Evolutionary conservation across 2,888 invertebrate genomes (phyloP).

Genomic region (Panopea generosa): DNA sequence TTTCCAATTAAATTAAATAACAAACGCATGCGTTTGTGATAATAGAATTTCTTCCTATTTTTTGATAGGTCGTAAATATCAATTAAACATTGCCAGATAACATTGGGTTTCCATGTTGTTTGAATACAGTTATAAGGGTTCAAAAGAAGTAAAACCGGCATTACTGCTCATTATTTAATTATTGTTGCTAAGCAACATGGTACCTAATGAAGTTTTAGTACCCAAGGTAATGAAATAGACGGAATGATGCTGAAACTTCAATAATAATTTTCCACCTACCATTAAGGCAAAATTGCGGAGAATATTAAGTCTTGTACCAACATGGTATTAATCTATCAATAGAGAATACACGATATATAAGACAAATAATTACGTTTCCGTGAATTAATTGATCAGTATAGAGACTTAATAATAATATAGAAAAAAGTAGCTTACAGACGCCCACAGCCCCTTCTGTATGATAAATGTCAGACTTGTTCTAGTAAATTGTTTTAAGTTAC

Average conservation of each 20-base stretch:
- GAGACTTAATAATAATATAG: too few species aligned
- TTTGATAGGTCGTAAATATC: conserved; percentile 33
- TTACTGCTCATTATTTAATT: conserved; percentile 61
- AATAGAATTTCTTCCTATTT: conserved; percentile 13
- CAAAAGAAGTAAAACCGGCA: conserved; percentile 53
- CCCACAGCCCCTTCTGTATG: too few species aligned
- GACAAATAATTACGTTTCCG: background rate
- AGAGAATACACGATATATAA: too few species aligned
- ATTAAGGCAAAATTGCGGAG: background rate
- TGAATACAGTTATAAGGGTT: conserved; percentile 47
- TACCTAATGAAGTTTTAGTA: conserved; percentile 56
- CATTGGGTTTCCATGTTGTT: conserved; percentile 10
- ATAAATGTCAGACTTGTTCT: too few species aligned
- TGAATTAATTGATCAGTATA: background rate
- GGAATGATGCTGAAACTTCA: conserved; percentile 56
- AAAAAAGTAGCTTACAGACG: too few species aligned
- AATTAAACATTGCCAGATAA: conserved; percentile 26
- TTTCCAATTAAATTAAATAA: conserved; percentile 13
- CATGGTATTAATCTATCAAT: too few species aligned
- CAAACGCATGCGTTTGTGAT: background rate
- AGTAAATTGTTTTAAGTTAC: too few species aligned
- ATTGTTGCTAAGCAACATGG: conserved; percentile 58
- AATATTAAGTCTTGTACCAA: too few species aligned
- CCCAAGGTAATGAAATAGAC: conserved; percentile 59
- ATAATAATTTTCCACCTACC: conserved; percentile 52